Evolutionary conservation across 2,113 vertebrate species (phyloP), one percentile per base, ranked within the genome.

Genomic region (Monopterus albus): DNA sequence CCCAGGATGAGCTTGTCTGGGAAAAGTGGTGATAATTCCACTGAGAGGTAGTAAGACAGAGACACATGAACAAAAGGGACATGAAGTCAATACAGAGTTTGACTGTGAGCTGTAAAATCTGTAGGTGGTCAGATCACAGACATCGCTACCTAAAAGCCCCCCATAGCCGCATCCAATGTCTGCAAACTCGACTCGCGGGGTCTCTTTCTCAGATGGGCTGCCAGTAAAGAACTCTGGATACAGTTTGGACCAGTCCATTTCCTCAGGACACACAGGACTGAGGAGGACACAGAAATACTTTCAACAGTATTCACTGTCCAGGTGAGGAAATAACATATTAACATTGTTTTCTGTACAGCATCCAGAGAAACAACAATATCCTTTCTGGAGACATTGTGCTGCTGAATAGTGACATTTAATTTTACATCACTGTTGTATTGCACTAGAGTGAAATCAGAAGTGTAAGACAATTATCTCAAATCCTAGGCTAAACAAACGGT

Each of bases 91-190:
- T 3, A 15, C 1, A 36, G 18, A 45, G 25, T 13, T 59, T 5
- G 23, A 35, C 15, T 17, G 6, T 18, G 7, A 64, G 1, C 17
- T 7, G 31, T 51, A 23, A 47, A 20, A 18, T 23, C 6, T 29
- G n/a, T 6, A 11, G 12, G 6, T 6, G 1, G 7, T 45, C 25
- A 49, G 13, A 43, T n/a, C 1, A n/a, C 21, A 2, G 1, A 47
- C 38, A 78, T 9, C 20, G 20, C 6, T 77, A 91, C 90, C 90
- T 79, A 91, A 68, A 72, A 91, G 90, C 0, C 90, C 96, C 3
- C 96, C 96, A 17, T 98, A 97, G 84, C 96, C 96, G 86, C 96
- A 98, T 55, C 96, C 96, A 62, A 98, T 93, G 83, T 98, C 96
- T 72, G 96, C 96, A 82, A 98, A 96, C 85, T 98, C 96, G 45